Base-by-base conservation (phyloP, 2,888 invertebrate genomes). In the Diarsia mendica region DNA sequence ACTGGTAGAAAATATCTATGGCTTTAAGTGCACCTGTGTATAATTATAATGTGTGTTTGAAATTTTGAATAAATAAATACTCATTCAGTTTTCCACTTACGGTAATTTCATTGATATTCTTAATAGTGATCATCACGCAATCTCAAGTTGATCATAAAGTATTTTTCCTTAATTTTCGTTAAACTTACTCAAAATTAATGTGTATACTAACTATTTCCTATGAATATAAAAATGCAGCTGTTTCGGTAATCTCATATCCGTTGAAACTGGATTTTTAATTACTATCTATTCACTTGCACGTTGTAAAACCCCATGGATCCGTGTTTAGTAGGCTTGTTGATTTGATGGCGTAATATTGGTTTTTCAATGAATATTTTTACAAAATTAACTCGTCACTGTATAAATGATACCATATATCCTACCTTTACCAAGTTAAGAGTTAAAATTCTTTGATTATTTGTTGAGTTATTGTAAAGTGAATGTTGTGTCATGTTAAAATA, bases 211-310 rank as follows among this genome's bases (percentile, higher is more conserved):
- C 63, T 63, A 70, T 78, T 82, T 77, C 77, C 85, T 68, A 77
- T 71, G 61, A 67, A 79, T 79, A 70, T 76, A 69, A 70, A 72
- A 55, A 78, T 64, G 75, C 80, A 77, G 60, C 74, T 80, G 79
- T 82, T 79, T 82, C 61, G 66, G 53, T 76, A 53, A 75, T 76
- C 77, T 72, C 67, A 78, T 87, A 79, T 88, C 84, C 85, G 83
- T 80, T 85, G 20, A 67, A 89, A 84, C 87, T 78, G 66, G 85
- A 79, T 78, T 82, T 85, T 86, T 84, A 85, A 89, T 89, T 72
- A 85, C 69, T 48, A 73, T 69, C 75, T 67, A 74, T 76, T 77
- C 75, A 85, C 72, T 84, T 84, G 77, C 81, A 74, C 66, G 80
- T 77, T 80, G 72, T 85, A 85, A 77, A 85, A 84, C 75, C 68